Evolutionary conservation across 2,797 vertebrate genomes (phyloP).

Genomic region (Ammospiza maritima): DNA sequence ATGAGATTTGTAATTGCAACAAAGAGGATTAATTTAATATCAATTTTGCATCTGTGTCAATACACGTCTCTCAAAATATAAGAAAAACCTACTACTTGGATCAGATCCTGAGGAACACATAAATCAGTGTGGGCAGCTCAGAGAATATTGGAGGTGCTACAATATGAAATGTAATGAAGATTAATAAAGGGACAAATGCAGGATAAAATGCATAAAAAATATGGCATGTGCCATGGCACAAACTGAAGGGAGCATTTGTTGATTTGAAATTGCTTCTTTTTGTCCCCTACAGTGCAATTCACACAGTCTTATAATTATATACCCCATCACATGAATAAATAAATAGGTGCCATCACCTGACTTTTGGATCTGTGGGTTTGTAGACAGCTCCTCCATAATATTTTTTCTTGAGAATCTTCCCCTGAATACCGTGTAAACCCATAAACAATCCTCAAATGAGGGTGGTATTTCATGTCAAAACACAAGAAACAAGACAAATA

Average conservation of each 20-base stretch:
- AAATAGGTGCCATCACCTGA: background rate
- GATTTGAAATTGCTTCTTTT: background rate
- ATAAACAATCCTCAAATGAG: fast-evolving
- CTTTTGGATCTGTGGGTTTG: background rate
- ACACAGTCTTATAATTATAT: background rate
- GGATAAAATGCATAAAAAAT: background rate
- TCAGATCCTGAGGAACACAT: background rate
- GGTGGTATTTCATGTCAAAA: background rate
- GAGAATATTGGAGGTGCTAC: fast-evolving
- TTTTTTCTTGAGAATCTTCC: background rate
- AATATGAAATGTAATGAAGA: background rate
- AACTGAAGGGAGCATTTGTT: background rate
- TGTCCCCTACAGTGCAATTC: background rate
- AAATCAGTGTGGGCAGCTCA: background rate
- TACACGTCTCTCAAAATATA: background rate
- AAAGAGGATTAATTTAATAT: background rate
- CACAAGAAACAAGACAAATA: fast-evolving
- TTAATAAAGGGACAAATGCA: background rate
- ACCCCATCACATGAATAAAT: background rate
- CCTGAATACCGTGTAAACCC: background rate
- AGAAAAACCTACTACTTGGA: background rate
- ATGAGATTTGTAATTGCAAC: background rate
- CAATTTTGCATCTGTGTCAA: background rate
- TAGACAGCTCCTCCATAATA: background rate
- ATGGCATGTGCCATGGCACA: background rate